Base-by-base conservation (phyloP, 2,113 vertebrate species). In the Sinocyclocheilus maitianheensis region DNA sequence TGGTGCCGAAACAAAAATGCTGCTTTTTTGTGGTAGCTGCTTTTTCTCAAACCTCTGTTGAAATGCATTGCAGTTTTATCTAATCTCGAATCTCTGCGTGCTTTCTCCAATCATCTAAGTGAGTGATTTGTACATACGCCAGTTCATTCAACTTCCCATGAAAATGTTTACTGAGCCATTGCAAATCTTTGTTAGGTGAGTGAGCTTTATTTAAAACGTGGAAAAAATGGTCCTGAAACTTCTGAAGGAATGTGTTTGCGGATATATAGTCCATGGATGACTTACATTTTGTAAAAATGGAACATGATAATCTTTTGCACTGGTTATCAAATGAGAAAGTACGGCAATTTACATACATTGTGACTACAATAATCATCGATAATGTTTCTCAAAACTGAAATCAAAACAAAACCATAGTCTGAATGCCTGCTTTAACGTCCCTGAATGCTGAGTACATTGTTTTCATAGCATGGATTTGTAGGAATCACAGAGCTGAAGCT, bases 401-500 rank as follows among this genome's bases (percentile, higher is more conserved):
- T 83, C 43, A 83, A 72, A 43, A 53, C 76, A 30, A 80, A 65
- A 37, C 13, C 46, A 77, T 77, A 22, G 26, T n/a, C 74, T 18
- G 69, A 85, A 83, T 20, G 65, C 63, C 48, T 22, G 22, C 26
- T 74, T 48, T 16, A 77, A 71, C 22, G 37, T 24, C 26, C n/a
- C 34, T 76, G 79, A 85, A 77, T 72, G 46, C 53, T 69, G 74
- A 80, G 46, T 34, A 46, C 55, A 75, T 86, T 84, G 76, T 79
- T 83, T 88, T 88, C 84, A 67, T 43, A 75, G 84, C 26, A n/a
- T 75, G 81, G 84, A 37, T 84, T 86, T 86, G 65, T 89, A 84
- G 75, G 85, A 89, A 89, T 86, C 82, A 84, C 78, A 89, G 69
- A 69, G 85, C 82, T 71, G 82, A 79, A 89, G 67, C 87, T 84